Base-by-base conservation (phyloP, 2,113 vertebrate genomes). In the Mirza zaza region DNA sequence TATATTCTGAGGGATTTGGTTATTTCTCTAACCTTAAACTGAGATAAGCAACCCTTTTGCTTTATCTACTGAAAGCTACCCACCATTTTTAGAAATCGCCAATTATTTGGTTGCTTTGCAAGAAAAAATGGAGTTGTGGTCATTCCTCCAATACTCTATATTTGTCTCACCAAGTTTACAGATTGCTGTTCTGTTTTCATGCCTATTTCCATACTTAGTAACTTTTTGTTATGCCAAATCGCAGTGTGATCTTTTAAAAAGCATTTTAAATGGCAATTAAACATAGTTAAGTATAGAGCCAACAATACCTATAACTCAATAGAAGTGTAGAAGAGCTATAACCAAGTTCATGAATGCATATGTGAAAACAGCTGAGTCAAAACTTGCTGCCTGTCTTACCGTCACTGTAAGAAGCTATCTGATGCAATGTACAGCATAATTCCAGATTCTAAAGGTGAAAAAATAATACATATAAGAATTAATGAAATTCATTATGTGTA, bases 321-420 rank as follows among this genome's bases (percentile, higher is more conserved):
- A 87, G 52, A 84, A 68, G 59, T 85, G 65, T 84, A 90, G 45
- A 67, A 94, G 25, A 59, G 25, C 87, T 92, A 8, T 90, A 76
- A 87, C 34, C 20, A 39, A 87, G 21, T 71, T 90, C 65, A 73
- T 29, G 45, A 27, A 48, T 52, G 45, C 34, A 71, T n/a, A 18
- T 84, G 12, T 20, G 59, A 79, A 96, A 97, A 95, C 80, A 94
- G 45, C 57, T 84, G 76, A 95, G 87, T 96, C 92, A 93, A 29
- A 77, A 13, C 61, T 67, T 67, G 84, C 34, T 70, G 48, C 59
- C 32, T 59, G 13, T 15, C 59, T 75, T 27, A 25, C 55, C 1
- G 5, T 82, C 68, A 55, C 32, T 57, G 4, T 42, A 82, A 75
- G 68, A 83, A 95, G 15, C 17, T 55, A 75, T 55, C 59, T 39